Evolutionary conservation across 2,888 invertebrate genomes (phyloP).

Genomic region (Ichneumoninae sp.): DNA sequence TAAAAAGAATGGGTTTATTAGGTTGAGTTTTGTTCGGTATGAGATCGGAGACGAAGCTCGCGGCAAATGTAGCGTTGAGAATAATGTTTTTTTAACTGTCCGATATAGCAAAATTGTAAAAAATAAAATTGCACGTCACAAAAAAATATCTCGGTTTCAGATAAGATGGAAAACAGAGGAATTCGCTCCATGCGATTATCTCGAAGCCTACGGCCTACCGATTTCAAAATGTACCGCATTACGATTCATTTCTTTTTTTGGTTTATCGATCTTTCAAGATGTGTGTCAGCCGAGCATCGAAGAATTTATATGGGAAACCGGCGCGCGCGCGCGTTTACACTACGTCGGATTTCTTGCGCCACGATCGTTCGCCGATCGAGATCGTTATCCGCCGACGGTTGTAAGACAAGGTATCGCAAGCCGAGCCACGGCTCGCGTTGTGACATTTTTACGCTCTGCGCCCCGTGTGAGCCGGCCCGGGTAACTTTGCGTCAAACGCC

Average conservation of each 20-base stretch:
- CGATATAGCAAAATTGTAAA: neutral
- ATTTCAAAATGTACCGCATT: neutral
- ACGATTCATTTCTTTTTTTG: neutral
- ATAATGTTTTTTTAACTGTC: neutral
- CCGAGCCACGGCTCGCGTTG: conserved; percentile 23
- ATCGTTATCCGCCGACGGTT: conserved; percentile 68
- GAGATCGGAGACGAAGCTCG: neutral
- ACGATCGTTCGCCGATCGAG: conserved; percentile 61
- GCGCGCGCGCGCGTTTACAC: conserved; percentile 18
- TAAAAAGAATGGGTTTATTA: no score
- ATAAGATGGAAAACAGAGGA: neutral
- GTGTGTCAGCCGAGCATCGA: conserved; percentile 53
- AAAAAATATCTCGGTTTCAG: neutral
- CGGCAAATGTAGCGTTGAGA: neutral
- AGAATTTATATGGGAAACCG: conserved; percentile 50
- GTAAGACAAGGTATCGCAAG: conserved; percentile 56
- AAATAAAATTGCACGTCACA: neutral
- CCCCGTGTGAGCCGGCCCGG: neutral
- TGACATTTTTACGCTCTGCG: conserved; percentile 21
- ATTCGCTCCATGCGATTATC: neutral
- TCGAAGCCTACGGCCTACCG: neutral
- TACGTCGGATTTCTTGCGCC: conserved; percentile 55
- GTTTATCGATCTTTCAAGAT: conserved; percentile 41
- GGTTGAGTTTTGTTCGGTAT: no score
- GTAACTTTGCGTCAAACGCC: neutral